Evolutionary conservation across 2,113 vertebrate species (phyloP), one percentile per base, ranked within the genome.

Genomic region (Podocnemis expansa): DNA sequence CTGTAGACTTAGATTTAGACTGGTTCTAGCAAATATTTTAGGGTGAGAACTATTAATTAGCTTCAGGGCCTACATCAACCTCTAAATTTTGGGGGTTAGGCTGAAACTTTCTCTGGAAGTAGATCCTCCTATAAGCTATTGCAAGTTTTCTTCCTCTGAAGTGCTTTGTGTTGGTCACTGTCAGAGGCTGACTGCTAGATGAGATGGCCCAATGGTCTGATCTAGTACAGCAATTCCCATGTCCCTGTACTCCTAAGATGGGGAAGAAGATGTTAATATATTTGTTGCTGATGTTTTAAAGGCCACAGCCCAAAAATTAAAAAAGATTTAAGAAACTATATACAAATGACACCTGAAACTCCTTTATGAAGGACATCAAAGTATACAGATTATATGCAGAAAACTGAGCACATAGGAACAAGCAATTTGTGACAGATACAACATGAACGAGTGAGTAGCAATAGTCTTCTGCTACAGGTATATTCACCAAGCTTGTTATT

Each of bases 181-280:
- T 5, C 75, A 84, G 43, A 47, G 41, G 16, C 63, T 43, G 41
- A 67, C 43, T 58, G 12, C 6, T 70, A 34, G 80, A 80, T 9
- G 67, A 80, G 80, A 31, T 49, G 43, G 11, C 2, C 7, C 54
- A 5, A 2, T 11, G 17, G 3, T 19, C 38, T 60, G 1, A 0
- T 24, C 27, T 7, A 51, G 14, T 63, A 63, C 7, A 63, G 60
- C 31, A 67, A n/a, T 38, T 17, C 22, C 78, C n/a, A 60, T 45
- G 43, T 45, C 43, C 49, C 76, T 38, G 45, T n/a, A 10, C 19
- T 3, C 2, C 0, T 4, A 2, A 80, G 38, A 10, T 34, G 85
- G 54, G 34, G 22, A 12, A 27, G 75, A 1, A 52, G 14, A 83
- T 24, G 55, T 51, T 70, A 67, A 31, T n/a, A 16, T 19, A 16